Evolutionary conservation across 2,888 invertebrate species (phyloP).

Genomic region (Choristoneura rosaceana): DNA sequence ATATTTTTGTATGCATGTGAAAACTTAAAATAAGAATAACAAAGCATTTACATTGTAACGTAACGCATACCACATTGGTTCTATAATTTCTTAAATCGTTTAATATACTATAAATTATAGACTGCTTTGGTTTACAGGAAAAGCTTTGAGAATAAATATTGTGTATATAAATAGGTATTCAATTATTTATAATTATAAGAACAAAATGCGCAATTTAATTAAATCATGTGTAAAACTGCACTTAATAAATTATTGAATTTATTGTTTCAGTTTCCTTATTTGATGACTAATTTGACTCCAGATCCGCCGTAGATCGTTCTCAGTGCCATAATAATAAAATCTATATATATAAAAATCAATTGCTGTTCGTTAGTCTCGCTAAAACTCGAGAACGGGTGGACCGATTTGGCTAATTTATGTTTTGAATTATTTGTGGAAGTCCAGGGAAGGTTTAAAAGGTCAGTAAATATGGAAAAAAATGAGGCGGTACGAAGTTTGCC

Average conservation of each 20-base stretch:
- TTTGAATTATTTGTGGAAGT: too few relatives aligned
- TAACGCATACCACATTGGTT: constrained; percentile 29
- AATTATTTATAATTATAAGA: constrained; percentile 66
- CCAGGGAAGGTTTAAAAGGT: too few relatives aligned
- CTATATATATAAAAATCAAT: too few relatives aligned
- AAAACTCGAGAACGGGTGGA: too few relatives aligned
- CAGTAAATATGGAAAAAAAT: too few relatives aligned
- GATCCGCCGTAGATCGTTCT: too few relatives aligned
- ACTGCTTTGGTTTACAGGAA: constrained; percentile 79
- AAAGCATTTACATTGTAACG: constrained; percentile 71
- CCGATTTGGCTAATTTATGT: too few relatives aligned
- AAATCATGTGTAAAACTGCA: constrained; percentile 79
- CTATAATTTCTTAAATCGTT: constrained; percentile 58
- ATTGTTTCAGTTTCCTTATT: constrained; percentile 52
- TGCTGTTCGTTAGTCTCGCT: too few relatives aligned
- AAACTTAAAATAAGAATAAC: constrained; percentile 70
- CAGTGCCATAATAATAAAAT: too few relatives aligned
- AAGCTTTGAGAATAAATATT: constrained; percentile 71
- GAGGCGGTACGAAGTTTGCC: too few relatives aligned
- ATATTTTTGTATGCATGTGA: constrained; percentile 80
- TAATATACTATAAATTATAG: constrained; percentile 56
- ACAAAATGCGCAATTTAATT: constrained; percentile 74
- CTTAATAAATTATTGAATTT: constrained; percentile 83
- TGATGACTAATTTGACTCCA: not conserved
- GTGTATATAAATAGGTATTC: constrained; percentile 73